Evolutionary conservation across 2,113 vertebrate genomes (phyloP).

Genomic region (Colinus virginianus): DNA sequence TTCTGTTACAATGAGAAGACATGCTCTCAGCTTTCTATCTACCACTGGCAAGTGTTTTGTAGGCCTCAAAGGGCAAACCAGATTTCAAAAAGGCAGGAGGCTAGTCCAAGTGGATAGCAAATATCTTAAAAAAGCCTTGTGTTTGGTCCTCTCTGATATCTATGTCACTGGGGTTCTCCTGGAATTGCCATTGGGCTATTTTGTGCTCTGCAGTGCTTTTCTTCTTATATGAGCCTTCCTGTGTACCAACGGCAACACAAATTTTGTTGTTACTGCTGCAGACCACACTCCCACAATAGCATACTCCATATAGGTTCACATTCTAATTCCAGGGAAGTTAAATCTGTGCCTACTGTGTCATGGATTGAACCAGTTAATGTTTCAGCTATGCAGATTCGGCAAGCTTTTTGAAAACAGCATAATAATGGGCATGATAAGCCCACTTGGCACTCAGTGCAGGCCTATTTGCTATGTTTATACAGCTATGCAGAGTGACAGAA

Average conservation of each 20-base stretch:
- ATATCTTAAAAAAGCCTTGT: background rate
- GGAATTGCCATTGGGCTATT: background rate
- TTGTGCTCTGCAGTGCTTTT: background rate
- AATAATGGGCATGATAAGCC: background rate
- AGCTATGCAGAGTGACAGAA: rapidly evolving
- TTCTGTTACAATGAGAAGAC: background rate
- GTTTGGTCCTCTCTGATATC: background rate
- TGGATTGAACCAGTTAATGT: rapidly evolving
- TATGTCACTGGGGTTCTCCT: background rate
- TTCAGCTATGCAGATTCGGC: background rate
- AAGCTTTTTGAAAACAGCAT: background rate
- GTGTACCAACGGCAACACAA: too few relatives aligned
- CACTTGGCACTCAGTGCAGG: background rate
- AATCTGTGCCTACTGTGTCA: background rate
- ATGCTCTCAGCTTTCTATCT: background rate
- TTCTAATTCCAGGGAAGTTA: background rate
- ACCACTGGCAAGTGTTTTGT: background rate
- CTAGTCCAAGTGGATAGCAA: background rate
- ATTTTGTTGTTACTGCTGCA: background rate
- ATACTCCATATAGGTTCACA: rapidly evolving
- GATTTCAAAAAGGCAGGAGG: background rate
- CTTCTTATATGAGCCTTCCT: background rate
- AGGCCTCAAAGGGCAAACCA: background rate
- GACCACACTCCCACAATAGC: rapidly evolving
- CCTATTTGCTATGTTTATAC: background rate